These are phyloP conservation scores for Nycteola revayana DNA, from an alignment of 2,888 invertebrate species.

Conservation along the genomic window DNA sequence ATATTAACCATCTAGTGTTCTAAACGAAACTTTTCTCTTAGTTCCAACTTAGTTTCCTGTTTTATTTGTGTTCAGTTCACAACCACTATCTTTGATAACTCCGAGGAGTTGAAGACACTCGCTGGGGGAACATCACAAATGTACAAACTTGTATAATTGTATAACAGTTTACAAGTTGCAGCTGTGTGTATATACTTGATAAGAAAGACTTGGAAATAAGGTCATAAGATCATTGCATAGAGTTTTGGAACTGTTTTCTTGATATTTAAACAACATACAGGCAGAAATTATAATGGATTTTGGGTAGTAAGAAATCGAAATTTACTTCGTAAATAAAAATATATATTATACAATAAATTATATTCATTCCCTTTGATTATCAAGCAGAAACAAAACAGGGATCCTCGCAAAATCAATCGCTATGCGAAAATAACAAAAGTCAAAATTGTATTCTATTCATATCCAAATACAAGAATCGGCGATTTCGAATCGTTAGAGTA, in stretches of 20 bases:
- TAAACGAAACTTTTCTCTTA: too few species aligned
- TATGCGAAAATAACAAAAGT: not conserved
- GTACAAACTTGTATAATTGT: not conserved
- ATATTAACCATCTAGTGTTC: too few species aligned
- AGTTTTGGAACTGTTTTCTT: too few species aligned
- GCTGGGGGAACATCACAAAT: not conserved
- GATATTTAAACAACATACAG: too few species aligned
- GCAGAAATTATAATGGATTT: too few species aligned
- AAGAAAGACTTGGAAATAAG: too few species aligned
- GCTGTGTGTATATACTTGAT: too few species aligned
- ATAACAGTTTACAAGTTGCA: too few species aligned
- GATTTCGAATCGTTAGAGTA: not conserved
- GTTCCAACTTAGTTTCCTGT: not conserved
- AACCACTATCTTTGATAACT: not conserved
- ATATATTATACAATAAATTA: too few species aligned
- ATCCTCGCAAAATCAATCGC: not conserved
- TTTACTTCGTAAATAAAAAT: too few species aligned
- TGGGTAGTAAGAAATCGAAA: too few species aligned
- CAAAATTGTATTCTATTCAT: not conserved
- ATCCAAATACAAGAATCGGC: not conserved
- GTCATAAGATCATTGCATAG: too few species aligned
- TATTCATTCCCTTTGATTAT: constrained; percentile 6
- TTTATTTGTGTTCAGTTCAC: not conserved
- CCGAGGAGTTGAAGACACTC: not conserved
- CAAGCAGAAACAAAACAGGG: not conserved